A percentile compares a stretch with the other conserved stretches of the same genome.
These are phyloP conservation scores for Ciconia stormi DNA, from an alignment of 2,113 vertebrate genomes.

Conservation along the genomic window DNA sequence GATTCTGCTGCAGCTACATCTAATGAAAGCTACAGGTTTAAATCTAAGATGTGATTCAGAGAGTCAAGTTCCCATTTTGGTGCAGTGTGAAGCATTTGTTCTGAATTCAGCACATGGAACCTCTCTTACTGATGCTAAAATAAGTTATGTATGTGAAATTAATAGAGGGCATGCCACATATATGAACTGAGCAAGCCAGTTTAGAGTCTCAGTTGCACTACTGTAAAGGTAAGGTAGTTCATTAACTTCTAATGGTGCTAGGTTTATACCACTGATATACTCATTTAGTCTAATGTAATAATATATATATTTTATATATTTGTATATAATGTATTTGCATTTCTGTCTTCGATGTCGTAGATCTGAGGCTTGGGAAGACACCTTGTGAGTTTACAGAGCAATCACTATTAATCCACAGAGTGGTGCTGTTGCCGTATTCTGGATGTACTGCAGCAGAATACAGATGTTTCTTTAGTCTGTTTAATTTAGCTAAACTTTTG, in stretches of 20 bases:
- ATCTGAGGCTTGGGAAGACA: not conserved
- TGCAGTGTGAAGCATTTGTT: not conserved
- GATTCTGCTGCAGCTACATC: not conserved
- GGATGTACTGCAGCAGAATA: not conserved
- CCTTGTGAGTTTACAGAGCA: not conserved
- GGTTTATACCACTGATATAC: not conserved
- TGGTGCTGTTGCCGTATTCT: slow-evolving; percentile 48
- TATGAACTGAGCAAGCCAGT: not conserved
- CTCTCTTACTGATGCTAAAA: not conserved
- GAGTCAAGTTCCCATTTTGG: not conserved
- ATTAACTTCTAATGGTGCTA: not conserved
- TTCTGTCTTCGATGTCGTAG: not conserved
- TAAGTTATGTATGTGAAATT: not conserved
- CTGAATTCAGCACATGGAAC: not conserved
- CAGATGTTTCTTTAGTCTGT: not conserved
- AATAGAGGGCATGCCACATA: not conserved
- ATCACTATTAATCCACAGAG: slow-evolving; percentile 49
- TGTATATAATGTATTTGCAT: not conserved
- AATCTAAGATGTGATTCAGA: not conserved
- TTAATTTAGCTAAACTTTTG: not conserved
- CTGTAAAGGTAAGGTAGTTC: not conserved
- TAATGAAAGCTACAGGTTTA: not conserved
- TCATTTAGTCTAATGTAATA: not conserved
- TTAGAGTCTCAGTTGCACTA: not conserved
- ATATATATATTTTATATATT: not conserved